These are phyloP conservation scores for Falco peregrinus DNA, from an alignment of 2,797 vertebrate species.

Conservation along the genomic window DNA sequence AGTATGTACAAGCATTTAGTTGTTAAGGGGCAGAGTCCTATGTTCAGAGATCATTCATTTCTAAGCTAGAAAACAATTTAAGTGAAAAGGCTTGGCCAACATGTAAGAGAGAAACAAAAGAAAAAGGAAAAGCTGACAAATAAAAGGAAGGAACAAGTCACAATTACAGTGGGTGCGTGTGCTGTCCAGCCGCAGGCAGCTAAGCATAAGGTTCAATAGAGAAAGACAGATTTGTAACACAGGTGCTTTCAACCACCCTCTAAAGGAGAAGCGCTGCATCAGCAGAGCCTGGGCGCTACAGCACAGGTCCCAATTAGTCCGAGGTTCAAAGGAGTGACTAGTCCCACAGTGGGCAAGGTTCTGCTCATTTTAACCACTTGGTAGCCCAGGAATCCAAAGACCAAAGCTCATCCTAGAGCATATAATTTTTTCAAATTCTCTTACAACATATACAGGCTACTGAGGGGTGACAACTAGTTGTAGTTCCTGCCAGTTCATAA, in stretches of 20 bases:
- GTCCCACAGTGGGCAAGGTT: not conserved
- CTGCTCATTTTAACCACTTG: not conserved
- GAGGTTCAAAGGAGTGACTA: not conserved
- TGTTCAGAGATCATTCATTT: not conserved
- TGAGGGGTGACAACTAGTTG: not conserved
- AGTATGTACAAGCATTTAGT: not conserved
- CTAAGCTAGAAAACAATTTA: not conserved
- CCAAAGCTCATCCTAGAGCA: not conserved
- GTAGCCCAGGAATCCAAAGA: not conserved
- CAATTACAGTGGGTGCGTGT: not conserved
- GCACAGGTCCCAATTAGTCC: not conserved
- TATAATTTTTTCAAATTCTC: not conserved
- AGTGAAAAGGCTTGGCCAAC: not conserved
- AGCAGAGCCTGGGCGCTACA: not conserved
- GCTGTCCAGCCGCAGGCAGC: not conserved
- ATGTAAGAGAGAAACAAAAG: not conserved
- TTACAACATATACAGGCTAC: not conserved
- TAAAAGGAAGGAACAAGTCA: not conserved
- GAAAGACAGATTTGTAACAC: not conserved
- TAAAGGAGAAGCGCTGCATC: not conserved
- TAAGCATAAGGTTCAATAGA: not conserved
- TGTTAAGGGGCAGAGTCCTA: not conserved
- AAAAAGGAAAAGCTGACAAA: not conserved
- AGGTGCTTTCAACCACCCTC: not conserved
- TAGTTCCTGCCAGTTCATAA: not conserved